Evolutionary conservation across 2,888 invertebrate species (phyloP).

Genomic region (Ophion slaviceki): DNA sequence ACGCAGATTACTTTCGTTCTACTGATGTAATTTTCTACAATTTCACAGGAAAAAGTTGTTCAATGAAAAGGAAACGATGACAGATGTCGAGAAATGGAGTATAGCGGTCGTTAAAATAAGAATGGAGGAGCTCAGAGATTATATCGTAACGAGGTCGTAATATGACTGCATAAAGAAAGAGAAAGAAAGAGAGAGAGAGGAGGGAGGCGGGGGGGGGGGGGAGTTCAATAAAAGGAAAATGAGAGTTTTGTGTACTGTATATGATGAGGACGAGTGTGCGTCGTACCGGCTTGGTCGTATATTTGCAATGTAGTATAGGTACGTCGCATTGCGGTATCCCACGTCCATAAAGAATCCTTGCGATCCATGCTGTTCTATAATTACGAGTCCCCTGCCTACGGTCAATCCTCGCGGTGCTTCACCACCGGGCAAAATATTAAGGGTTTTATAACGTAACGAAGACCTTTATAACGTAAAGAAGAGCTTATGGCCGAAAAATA

Average conservation of each 20-base stretch:
- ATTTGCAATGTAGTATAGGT: slow-evolving; percentile 63
- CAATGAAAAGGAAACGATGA: background rate
- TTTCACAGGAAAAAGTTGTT: background rate
- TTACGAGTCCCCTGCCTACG: slow-evolving; percentile 31
- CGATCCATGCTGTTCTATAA: slow-evolving; percentile 61
- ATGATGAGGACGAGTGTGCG: slow-evolving; percentile 20
- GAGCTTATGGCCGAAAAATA: too few species aligned
- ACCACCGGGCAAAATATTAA: slow-evolving; percentile 29
- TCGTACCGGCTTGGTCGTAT: slow-evolving; percentile 10
- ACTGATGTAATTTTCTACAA: background rate
- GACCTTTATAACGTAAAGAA: too few species aligned
- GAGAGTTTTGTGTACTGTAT: slow-evolving; percentile 10
- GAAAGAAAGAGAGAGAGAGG: background rate
- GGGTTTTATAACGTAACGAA: too few species aligned
- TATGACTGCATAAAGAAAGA: background rate
- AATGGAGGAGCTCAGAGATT: background rate
- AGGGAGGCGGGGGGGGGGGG: too few species aligned
- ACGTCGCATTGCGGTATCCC: slow-evolving; percentile 76
- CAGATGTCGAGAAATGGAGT: background rate
- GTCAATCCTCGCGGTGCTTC: slow-evolving; percentile 37
- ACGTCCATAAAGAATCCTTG: slow-evolving; percentile 63
- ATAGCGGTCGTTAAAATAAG: slow-evolving; percentile 1
- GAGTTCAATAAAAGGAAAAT: slow-evolving; percentile 26
- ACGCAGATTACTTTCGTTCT: background rate
- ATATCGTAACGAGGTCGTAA: background rate